phyloP scores from a whole-genome alignment of 2,113 vertebrate species.

The Haplochromis vanheusdeni region DNA sequence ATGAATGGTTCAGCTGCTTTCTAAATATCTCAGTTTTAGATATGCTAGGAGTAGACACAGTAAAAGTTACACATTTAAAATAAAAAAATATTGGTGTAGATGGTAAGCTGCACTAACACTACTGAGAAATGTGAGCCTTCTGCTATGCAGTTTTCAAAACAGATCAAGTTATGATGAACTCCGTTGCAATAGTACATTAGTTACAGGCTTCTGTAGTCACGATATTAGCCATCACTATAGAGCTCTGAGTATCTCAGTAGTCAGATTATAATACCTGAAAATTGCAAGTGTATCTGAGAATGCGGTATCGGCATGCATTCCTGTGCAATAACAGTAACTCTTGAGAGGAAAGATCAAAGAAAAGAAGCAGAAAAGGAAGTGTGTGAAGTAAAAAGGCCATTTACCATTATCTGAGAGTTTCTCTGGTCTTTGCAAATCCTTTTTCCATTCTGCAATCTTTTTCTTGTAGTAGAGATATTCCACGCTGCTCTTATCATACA shows the following conservation, averaged over 20 bases:
- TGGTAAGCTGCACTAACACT: neutral
- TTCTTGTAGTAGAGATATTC: slow-evolving; percentile 96
- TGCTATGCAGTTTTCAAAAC: neutral
- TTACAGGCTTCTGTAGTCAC: neutral
- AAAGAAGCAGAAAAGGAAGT: neutral
- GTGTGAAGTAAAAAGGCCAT: neutral
- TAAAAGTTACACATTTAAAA: neutral
- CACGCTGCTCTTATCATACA: slow-evolving; percentile 86
- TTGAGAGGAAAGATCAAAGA: neutral
- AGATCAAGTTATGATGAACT: neutral
- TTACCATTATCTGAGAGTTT: slow-evolving; percentile 76
- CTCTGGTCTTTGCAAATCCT: slow-evolving; percentile 64
- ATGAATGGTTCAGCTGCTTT: neutral
- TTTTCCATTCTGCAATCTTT: slow-evolving; percentile 84
- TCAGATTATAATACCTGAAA: neutral
- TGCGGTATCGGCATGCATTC: neutral
- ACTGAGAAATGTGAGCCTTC: neutral
- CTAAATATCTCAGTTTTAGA: neutral
- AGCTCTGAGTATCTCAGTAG: neutral
- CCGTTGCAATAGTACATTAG: neutral
- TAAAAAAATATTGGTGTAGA: neutral
- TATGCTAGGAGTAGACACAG: neutral
- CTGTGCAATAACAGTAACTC: neutral
- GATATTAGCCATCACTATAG: neutral
- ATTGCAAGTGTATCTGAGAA: neutral